Evolutionary conservation across 2,797 vertebrate species (phyloP).

Genomic region (Benthosema pterotum): DNA sequence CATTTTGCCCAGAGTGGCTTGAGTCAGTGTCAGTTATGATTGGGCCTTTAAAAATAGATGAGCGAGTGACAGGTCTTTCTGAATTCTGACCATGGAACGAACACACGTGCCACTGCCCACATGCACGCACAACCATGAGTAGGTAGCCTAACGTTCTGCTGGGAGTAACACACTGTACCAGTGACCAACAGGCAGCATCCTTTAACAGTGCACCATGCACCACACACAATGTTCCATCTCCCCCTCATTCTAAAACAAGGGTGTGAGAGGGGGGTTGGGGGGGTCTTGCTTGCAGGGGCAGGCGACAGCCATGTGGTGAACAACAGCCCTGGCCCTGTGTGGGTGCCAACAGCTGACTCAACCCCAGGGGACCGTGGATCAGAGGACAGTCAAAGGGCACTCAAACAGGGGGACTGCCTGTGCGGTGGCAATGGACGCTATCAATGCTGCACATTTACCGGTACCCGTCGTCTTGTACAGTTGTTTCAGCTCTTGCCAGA

Average conservation of each 20-base stretch:
- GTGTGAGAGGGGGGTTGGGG: no score
- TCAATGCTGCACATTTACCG: constrained; percentile 15
- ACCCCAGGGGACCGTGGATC: constrained; percentile 53
- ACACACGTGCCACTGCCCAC: not conserved
- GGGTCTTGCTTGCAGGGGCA: constrained; percentile 38
- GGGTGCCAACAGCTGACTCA: constrained; percentile 70
- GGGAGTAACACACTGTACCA: constrained; percentile 12
- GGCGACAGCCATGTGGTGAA: constrained; percentile 54
- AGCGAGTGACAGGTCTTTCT: no score
- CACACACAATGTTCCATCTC: constrained; percentile 43
- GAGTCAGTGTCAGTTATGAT: no score
- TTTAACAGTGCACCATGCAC: constrained; percentile 17
- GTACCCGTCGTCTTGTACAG: not conserved
- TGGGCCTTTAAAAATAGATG: no score
- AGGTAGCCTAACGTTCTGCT: not conserved
- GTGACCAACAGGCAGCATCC: constrained; percentile 14
- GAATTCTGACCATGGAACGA: not conserved
- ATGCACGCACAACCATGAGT: not conserved
- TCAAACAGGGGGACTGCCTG: constrained; percentile 17
- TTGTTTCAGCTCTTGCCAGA: constrained; percentile 3
- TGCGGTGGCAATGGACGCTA: constrained; percentile 22
- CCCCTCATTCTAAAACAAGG: constrained; percentile 17
- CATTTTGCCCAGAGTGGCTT: no score
- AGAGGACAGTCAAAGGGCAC: constrained; percentile 54
- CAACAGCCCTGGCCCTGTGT: constrained; percentile 44